These are phyloP conservation scores for Limnothrissa miodon DNA, from an alignment of 2,113 vertebrate genomes.

Conservation along the genomic window DNA sequence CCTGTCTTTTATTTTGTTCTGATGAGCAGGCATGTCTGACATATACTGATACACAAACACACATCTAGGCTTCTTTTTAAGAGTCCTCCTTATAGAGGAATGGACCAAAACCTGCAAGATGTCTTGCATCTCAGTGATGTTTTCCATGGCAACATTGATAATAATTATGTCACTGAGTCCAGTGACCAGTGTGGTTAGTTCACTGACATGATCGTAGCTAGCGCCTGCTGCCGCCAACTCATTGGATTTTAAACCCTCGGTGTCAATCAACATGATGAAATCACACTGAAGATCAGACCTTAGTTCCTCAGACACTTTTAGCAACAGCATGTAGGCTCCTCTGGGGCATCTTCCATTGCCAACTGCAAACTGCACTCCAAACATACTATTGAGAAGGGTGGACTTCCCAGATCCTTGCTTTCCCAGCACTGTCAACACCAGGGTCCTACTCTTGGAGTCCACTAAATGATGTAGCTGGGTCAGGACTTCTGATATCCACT, in stretches of 20 bases:
- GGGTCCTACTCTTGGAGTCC: neutral
- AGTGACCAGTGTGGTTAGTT: constrained; percentile 18
- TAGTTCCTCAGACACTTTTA: neutral
- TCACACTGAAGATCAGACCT: neutral
- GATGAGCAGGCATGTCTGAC: neutral
- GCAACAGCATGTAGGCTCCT: constrained; percentile 52
- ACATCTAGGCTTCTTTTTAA: neutral
- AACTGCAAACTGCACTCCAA: constrained; percentile 66
- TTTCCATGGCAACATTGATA: constrained; percentile 41
- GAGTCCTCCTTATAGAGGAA: constrained; percentile 44
- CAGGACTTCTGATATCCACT: constrained; percentile 38
- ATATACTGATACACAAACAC: constrained; percentile 1
- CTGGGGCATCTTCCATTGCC: constrained; percentile 57
- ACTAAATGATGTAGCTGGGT: constrained; percentile 5
- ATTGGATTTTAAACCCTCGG: neutral
- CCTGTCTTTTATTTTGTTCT: constrained; percentile 53
- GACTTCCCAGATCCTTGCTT: constrained; percentile 54
- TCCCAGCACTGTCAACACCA: constrained; percentile 39
- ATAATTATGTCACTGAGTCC: constrained; percentile 58
- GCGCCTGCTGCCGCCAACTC: constrained; percentile 24
- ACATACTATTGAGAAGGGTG: constrained; percentile 74
- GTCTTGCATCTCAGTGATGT: neutral
- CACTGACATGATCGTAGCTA: constrained; percentile 11
- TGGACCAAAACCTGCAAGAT: neutral
- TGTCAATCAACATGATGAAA: neutral